phyloP scores from a whole-genome alignment of 2,797 vertebrate genomes.

The Benthosema pterotum region DNA sequence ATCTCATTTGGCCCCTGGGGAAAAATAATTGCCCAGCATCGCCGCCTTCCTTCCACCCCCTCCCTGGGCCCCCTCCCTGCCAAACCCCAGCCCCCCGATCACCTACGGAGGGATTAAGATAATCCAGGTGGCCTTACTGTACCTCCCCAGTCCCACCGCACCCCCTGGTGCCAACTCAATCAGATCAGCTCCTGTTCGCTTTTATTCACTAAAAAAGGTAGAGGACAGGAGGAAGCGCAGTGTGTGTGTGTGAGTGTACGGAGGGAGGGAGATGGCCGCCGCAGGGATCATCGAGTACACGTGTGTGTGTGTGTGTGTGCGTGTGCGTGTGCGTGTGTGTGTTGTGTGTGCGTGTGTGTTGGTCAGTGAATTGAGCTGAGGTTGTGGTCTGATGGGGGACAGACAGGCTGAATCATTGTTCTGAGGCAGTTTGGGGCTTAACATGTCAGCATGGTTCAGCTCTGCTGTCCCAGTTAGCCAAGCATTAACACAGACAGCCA shows the following conservation, averaged over 20 bases:
- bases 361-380: slow-evolving; percentile 73
- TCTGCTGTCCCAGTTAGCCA: slow-evolving; percentile 79
- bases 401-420: slow-evolving; percentile 78
- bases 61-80: slow-evolving; percentile 4
- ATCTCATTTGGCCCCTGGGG: too few species aligned
- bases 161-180: slow-evolving; percentile 69
- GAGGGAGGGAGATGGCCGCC: background rate
- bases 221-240: slow-evolving; percentile 56
- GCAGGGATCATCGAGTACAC: background rate
- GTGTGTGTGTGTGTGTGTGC: slow-evolving; percentile 53
- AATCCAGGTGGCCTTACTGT: slow-evolving; percentile 76
- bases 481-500: slow-evolving; percentile 81
- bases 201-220: slow-evolving; percentile 71
- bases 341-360: slow-evolving; percentile 27
- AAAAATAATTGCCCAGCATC: too few species aligned
- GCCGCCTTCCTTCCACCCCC: too few species aligned
- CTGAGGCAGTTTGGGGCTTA: slow-evolving; percentile 80
- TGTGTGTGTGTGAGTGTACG: slow-evolving; percentile 28
- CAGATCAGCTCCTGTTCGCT: slow-evolving; percentile 69
- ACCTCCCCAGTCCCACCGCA: slow-evolving; percentile 67
- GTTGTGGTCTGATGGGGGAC: slow-evolving; percentile 63
- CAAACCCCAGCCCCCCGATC: slow-evolving; percentile 57
- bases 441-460: slow-evolving; percentile 81
- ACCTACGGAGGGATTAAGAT: slow-evolving; percentile 73
- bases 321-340: slow-evolving; percentile 43